A percentile compares a stretch with the other conserved stretches of the same genome.
Conservation (phyloP, 2,797 vertebrate genomes). For the Dendrocincla tyrannina region DNA sequence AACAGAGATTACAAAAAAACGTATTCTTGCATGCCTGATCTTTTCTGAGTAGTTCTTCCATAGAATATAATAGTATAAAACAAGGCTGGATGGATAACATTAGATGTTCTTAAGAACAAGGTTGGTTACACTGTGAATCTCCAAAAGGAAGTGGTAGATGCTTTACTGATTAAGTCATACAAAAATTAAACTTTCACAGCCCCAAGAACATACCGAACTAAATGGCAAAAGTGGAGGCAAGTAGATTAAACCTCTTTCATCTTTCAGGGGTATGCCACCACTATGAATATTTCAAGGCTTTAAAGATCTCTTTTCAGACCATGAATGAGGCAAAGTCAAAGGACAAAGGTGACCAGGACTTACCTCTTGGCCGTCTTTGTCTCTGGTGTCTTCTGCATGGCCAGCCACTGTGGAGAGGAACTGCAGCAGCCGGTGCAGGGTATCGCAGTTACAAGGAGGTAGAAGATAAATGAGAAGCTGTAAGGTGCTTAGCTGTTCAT, state of each 20-base stretch:
- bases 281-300: background rate
- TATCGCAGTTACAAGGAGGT: conserved; percentile 96
- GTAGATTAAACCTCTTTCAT: background rate
- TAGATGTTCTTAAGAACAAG: background rate
- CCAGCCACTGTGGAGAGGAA: conserved; percentile 91
- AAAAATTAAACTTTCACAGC: background rate
- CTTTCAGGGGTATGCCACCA: background rate
- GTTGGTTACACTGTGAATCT: background rate
- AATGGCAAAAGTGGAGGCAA: background rate
- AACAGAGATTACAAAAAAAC: background rate
- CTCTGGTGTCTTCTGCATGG: conserved; percentile 84
- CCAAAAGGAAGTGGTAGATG: background rate
- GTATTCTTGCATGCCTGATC: background rate
- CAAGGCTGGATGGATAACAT: background rate
- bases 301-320: background rate
- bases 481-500: conserved; percentile 86
- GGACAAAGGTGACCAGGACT: background rate
- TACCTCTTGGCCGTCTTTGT: conserved; percentile 88
- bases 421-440: conserved; percentile 90
- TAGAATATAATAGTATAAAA: background rate
- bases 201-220: background rate
- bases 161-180: background rate
- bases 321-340: background rate
- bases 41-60: background rate
- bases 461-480: conserved; percentile 95